A percentile compares a stretch with the other conserved stretches of the same genome.
Evolutionary conservation across 53 echinoderm and acorn worm species (phyloP).

Genomic region (Stichopus horrens): DNA sequence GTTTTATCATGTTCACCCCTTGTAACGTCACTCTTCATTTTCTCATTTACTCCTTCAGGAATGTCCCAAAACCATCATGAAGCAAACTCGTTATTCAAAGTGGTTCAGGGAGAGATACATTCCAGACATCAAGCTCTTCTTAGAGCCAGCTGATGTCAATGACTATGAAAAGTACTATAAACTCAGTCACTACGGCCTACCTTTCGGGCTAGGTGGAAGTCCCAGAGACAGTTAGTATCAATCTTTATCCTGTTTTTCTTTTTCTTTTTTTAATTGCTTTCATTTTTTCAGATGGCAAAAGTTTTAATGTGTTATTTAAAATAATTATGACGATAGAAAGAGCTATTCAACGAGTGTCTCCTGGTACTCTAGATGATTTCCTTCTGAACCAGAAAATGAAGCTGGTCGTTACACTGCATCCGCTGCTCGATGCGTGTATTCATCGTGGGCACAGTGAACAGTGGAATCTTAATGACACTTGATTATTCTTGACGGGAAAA

Average conservation of each 20-base stretch:
- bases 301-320: too few relatives aligned
- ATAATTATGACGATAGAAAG: too few relatives aligned
- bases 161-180: constrained; percentile 65
- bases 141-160: constrained; percentile 75
- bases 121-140: constrained; percentile 79
- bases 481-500: too few relatives aligned
- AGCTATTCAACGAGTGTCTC: too few relatives aligned
- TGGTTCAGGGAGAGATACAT: constrained; percentile 80
- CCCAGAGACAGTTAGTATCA: constrained; percentile 74
- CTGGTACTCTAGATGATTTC: too few relatives aligned
- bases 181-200: constrained; percentile 67
- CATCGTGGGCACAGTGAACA: too few relatives aligned
- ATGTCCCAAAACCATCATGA: constrained; percentile 76
- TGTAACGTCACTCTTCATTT: neutral
- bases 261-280: too few relatives aligned
- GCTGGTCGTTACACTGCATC: too few relatives aligned
- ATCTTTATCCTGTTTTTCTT: neutral
- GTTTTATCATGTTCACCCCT: neutral
- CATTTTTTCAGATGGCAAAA: too few relatives aligned
- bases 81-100: constrained; percentile 69
- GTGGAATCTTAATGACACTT: too few relatives aligned
- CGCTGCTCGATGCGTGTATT: too few relatives aligned
- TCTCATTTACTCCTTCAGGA: constrained; percentile 42
- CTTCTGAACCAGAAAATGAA: too few relatives aligned
- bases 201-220: constrained; percentile 72